Conservation (phyloP, 2,888 invertebrate genomes). For the Drosophila diplacantha region DNA sequence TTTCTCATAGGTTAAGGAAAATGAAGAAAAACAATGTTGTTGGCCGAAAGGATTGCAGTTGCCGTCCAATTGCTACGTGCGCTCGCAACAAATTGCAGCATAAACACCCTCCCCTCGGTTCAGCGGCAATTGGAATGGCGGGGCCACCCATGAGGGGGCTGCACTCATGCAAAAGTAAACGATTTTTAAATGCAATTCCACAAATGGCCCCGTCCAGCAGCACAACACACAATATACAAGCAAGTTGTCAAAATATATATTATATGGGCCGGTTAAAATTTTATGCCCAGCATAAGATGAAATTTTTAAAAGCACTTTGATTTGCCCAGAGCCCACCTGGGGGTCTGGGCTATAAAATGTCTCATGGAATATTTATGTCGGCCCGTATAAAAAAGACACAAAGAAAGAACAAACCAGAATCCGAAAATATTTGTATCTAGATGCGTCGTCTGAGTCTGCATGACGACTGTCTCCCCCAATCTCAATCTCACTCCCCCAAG, state of each 20-base stretch:
- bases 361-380: slow-evolving; percentile 62
- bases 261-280: slow-evolving; percentile 45
- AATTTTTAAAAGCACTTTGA: slow-evolving; percentile 63
- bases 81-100: slow-evolving; percentile 45
- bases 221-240: slow-evolving; percentile 2
- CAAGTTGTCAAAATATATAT: slow-evolving; percentile 33
- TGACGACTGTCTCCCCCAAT: slow-evolving; percentile 2
- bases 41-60: slow-evolving; percentile 27
- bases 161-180: slow-evolving; percentile 52
- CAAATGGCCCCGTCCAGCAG: slow-evolving; percentile 37
- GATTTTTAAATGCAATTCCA: slow-evolving; percentile 54
- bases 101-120: slow-evolving; percentile 26
- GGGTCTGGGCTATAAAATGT: slow-evolving; percentile 54
- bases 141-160: slow-evolving; percentile 6
- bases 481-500: slow-evolving; percentile 6
- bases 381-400: slow-evolving; percentile 19
- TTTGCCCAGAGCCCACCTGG: slow-evolving; percentile 40
- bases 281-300: slow-evolving; percentile 48
- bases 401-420: slow-evolving; percentile 4
- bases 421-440: slow-evolving; percentile 20
- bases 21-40: slow-evolving; percentile 37
- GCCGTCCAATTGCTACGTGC: slow-evolving; percentile 35
- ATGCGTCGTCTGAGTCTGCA: slow-evolving; percentile 28
- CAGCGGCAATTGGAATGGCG: no score
- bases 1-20: slow-evolving; percentile 33